phyloP scores from a whole-genome alignment of 2,888 invertebrate species.

The Melikaiella ostensackeni region DNA sequence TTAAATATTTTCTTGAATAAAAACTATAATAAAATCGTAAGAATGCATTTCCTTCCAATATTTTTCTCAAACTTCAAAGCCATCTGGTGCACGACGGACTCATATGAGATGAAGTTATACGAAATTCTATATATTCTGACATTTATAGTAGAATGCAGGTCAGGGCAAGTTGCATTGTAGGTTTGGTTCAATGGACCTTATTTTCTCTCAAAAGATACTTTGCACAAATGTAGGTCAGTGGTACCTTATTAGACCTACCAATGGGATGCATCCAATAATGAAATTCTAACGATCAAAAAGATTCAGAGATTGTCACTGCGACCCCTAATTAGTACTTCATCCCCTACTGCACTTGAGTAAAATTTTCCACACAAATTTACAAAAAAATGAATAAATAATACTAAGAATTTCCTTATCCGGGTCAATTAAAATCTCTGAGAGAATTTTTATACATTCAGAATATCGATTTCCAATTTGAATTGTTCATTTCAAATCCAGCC shows the following conservation, averaged over 20 bases:
- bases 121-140: not conserved
- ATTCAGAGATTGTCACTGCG: not conserved
- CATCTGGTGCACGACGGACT: not conserved
- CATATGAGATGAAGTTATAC: constrained; percentile 11
- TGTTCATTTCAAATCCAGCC: too few species aligned
- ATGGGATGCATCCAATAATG: not conserved
- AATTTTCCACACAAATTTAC: not conserved
- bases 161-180: constrained; percentile 26
- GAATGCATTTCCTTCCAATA: not conserved
- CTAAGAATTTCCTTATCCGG: not conserved
- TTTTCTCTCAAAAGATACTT: constrained; percentile 31
- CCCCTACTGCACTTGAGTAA: not conserved
- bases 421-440: too few species aligned
- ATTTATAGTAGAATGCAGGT: constrained; percentile 12
- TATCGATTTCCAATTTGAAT: too few species aligned
- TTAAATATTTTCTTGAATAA: not conserved
- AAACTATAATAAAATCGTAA: not conserved
- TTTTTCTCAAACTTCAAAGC: not conserved
- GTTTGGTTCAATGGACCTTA: constrained; percentile 26
- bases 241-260: constrained; percentile 2
- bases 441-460: too few species aligned
- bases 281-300: not conserved
- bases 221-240: constrained; percentile 31
- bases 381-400: not conserved
- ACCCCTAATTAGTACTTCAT: not conserved